Evolutionary conservation across 2,113 vertebrate species (phyloP).

Genomic region (Ceratotherium simum): DNA sequence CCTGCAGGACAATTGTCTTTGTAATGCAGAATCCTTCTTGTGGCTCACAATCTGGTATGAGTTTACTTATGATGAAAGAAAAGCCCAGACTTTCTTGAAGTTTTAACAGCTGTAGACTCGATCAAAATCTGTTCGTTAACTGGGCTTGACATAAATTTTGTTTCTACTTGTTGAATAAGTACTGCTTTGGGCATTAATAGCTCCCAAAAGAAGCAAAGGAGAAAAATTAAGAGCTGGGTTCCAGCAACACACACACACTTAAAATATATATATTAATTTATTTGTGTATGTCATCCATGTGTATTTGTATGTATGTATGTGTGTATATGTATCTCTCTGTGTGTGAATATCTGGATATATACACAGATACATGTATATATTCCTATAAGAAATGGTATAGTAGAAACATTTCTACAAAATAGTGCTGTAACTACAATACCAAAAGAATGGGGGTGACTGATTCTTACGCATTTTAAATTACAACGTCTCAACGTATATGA

Average conservation of each 20-base stretch:
- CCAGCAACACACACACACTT: neutral
- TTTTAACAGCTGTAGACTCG: neutral
- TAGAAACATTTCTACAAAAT: neutral
- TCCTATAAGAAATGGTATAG: neutral
- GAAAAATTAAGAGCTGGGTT: neutral
- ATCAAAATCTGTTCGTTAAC: neutral
- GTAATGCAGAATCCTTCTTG: neutral
- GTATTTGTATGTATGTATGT: no score
- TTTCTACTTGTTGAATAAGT: slow-evolving; percentile 24
- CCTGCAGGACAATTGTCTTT: neutral
- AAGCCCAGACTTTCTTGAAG: neutral
- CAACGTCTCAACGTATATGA: neutral
- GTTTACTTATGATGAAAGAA: neutral
- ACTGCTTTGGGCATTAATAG: neutral
- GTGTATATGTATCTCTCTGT: neutral
- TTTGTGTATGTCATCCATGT: neutral
- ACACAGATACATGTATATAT: neutral
- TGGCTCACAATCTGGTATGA: neutral
- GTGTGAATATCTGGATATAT: neutral
- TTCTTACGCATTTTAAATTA: neutral
- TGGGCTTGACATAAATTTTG: neutral
- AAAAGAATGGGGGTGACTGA: neutral
- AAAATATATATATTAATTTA: neutral
- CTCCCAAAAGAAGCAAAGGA: neutral
- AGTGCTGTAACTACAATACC: neutral